Evolutionary conservation across 2,888 invertebrate species (phyloP), one percentile per base, ranked within the genome.

Genomic region (Eristalinus aeneus): DNA sequence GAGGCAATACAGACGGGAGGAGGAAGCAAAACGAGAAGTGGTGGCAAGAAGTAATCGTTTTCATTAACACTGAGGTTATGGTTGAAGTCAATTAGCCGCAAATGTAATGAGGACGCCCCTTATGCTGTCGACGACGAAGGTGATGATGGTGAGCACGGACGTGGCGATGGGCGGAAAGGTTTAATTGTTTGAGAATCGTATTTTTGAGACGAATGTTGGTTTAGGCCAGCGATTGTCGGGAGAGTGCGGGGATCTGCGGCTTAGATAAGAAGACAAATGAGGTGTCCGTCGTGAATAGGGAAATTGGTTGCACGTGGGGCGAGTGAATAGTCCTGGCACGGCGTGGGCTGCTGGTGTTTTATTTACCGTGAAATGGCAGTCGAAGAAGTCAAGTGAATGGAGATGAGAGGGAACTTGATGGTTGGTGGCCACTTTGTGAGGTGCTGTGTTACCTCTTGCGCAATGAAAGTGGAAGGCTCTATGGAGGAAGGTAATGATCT

Each of bases 31-130:
- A 0, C 23, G 65, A 23, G 20, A 64, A 46, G 67, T 39, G 61
- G 60, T 16, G 69, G 74, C 53, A 54, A 61, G 71, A 67, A 82
- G 60, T 86, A 78, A 86, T 82, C 82, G 77, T 71, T 78, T 82
- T 78, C 86, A 86, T 78, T 86, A 78, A 82, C 77, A 71, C 71
- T 58, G 68, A 77, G 82, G 76, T 86, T 82, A 76, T 69, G 65
- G 73, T 81, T 85, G 73, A 77, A 82, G 85, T 81, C 77, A 86
- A 86, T 86, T 86, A 86, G 81, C 76, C 76, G 80, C 81, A 64
- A 77, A 80, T 81, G 76, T 72, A 80, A 80, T 80, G 79, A 80
- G 20, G 71, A n/a, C 65, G 27, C 61, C 46, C 1, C 22, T 22
- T 11, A 56, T 54, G 61, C 32, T 16, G 16, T 11, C 31, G 34